A percentile compares a stretch with the other conserved stretches of the same genome.
These are phyloP conservation scores for Macropus fuliginosus DNA, from an alignment of 2,797 vertebrate genomes.

Conservation along the genomic window DNA sequence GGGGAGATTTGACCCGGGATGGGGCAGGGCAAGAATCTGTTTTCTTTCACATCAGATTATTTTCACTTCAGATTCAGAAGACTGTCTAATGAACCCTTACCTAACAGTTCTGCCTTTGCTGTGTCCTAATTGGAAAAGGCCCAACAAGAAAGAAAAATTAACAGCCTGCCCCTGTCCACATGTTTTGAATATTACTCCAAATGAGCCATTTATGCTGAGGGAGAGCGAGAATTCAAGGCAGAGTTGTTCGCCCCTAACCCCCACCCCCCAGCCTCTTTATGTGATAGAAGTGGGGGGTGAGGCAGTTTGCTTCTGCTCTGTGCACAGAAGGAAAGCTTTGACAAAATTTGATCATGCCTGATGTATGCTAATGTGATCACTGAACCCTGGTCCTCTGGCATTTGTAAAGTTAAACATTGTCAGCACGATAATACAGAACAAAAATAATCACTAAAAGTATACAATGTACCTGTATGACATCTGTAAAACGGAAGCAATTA, in stretches of 20 bases:
- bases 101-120: neutral
- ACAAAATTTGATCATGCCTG: slow-evolving; percentile 25
- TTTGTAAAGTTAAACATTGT: slow-evolving; percentile 58
- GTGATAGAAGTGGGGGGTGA: neutral
- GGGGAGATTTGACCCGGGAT: neutral
- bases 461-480: slow-evolving; percentile 77
- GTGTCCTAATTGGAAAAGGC: slow-evolving; percentile 66
- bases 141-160: slow-evolving; percentile 66
- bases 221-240: slow-evolving; percentile 51
- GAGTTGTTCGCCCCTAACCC: slow-evolving; percentile 41
- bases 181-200: slow-evolving; percentile 60
- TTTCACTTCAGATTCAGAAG: slow-evolving; percentile 55
- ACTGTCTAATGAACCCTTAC: slow-evolving; percentile 40
- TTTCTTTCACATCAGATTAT: slow-evolving; percentile 56
- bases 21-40: slow-evolving; percentile 26
- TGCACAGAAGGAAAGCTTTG: slow-evolving; percentile 1
- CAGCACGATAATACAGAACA: slow-evolving; percentile 45
- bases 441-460: slow-evolving; percentile 67
- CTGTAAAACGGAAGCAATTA: slow-evolving; percentile 83
- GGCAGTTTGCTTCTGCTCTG: neutral
- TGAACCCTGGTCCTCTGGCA: slow-evolving; percentile 10
- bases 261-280: slow-evolving; percentile 43
- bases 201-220: slow-evolving; percentile 61
- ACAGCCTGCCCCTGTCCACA: slow-evolving; percentile 51
- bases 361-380: slow-evolving; percentile 42